These are phyloP conservation scores for Polypedilum vanderplanki DNA, from an alignment of 1,140 invertebrate species.

Conservation along the genomic window DNA sequence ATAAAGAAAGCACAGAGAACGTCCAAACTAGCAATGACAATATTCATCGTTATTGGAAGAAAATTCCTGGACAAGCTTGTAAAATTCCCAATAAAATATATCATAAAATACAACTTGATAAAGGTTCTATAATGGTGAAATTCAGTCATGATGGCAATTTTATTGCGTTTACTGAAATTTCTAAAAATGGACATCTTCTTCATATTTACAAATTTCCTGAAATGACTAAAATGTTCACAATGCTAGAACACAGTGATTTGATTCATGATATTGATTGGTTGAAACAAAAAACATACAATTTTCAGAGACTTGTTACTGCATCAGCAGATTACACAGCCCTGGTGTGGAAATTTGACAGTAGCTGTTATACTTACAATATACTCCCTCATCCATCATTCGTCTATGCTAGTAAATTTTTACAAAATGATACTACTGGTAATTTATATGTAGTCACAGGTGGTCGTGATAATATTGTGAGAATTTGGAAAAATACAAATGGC, in stretches of 20 bases:
- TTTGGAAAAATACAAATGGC: not conserved
- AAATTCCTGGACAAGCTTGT: constrained; percentile 10
- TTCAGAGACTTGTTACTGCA: not conserved
- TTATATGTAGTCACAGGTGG: not conserved
- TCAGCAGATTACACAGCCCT: not conserved
- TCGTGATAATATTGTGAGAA: not conserved
- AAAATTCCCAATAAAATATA: not conserved
- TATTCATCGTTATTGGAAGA: not conserved
- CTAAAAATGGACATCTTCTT: not conserved
- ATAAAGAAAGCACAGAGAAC: not conserved
- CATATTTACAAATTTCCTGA: constrained; percentile 10
- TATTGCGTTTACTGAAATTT: not conserved
- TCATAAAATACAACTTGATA: not conserved
- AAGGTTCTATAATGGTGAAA: not conserved
- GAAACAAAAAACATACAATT: not conserved
- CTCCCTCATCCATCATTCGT: constrained; percentile 17
- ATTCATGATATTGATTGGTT: constrained; percentile 15
- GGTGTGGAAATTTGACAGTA: not conserved
- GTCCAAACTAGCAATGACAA: not conserved
- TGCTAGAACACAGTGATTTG: constrained; percentile 1
- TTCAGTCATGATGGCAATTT: constrained; percentile 11
- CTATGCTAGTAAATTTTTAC: not conserved
- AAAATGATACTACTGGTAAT: not conserved
- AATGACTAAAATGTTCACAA: not conserved
- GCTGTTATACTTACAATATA: not conserved